phyloP scores from a whole-genome alignment of 1,140 invertebrate genomes.

The Palaemon carinicauda region DNA sequence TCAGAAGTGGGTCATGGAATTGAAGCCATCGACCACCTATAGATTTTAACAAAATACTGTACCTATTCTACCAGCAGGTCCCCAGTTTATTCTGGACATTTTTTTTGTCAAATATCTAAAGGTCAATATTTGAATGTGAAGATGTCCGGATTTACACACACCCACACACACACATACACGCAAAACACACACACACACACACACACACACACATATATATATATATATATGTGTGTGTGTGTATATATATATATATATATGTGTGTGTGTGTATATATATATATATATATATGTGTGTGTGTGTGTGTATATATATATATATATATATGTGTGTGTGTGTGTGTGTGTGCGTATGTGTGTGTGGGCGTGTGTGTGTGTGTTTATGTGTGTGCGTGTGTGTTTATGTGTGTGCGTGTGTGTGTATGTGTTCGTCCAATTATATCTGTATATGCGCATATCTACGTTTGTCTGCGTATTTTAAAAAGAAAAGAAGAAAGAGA shows the following conservation, averaged over 20 bases:
- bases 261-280: constrained; percentile 5
- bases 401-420: no score
- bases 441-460: no score
- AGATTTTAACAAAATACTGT: no score
- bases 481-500: no score
- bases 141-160: neutral
- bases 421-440: no score
- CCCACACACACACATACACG: neutral
- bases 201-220: neutral
- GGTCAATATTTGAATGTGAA: neutral
- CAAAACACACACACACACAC: neutral
- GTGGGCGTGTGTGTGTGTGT: neutral
- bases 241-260: constrained; percentile 1
- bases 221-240: neutral
- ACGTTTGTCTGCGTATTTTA: no score
- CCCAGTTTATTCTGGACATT: no score
- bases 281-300: neutral
- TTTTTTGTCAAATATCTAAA: neutral
- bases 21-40: no score
- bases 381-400: no score
- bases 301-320: neutral
- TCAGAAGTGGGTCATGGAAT: no score
- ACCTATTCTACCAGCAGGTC: no score
- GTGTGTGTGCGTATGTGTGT: neutral
- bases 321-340: neutral